Base-by-base conservation (phyloP, 2,797 vertebrate genomes). In the Buceros bicornis region DNA sequence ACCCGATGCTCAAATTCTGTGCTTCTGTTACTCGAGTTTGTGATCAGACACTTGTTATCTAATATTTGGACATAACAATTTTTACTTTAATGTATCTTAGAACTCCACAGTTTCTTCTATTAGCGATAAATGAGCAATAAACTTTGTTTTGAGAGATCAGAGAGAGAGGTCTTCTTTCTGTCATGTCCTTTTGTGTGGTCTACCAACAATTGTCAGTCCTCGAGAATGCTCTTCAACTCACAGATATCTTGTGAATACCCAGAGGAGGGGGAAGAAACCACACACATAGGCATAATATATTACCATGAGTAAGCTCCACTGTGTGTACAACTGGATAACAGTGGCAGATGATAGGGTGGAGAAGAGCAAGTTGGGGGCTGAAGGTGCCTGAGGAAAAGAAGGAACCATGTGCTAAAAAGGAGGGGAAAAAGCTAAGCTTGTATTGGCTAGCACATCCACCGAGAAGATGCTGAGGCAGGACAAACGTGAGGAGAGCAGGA, bases 11-110 rank as follows among this genome's bases (percentile, higher is more conserved):
- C 94, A 95, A 69, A 56, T 90, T 69, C 33, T 54, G 6, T 67
- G 66, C 58, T 90, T 69, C 33, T 56, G 6, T 67, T 76, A 67
- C 6, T 93, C 45, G 67, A 10, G 7, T 85, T 93, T 88, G 65
- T 87, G 78, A 85, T 89, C 56, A 96, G 87, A 79, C 61, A 76
- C 66, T 94, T 43, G 16, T 74, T 95, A 80, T 60, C 35, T 89
- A 78, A 89, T 45, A 67, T 15, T 57, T 25, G 54, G 40, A 88
- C 31, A n/a, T 82, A 72, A 64, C 16, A 28, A 54, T 74, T 91
- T 95, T 96, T 74, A 76, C 60, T 91, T 64, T 53, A 28, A 18
- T 58, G 14, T 54, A 37, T 29, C 40, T 76, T 54, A 76, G 50
- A 94, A 66, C 18, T 54, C 40, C 31, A 25, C 11, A 26, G 5